Evolutionary conservation across 1,140 invertebrate genomes (phyloP).

Genomic region (Drosophila quadrilineata): DNA sequence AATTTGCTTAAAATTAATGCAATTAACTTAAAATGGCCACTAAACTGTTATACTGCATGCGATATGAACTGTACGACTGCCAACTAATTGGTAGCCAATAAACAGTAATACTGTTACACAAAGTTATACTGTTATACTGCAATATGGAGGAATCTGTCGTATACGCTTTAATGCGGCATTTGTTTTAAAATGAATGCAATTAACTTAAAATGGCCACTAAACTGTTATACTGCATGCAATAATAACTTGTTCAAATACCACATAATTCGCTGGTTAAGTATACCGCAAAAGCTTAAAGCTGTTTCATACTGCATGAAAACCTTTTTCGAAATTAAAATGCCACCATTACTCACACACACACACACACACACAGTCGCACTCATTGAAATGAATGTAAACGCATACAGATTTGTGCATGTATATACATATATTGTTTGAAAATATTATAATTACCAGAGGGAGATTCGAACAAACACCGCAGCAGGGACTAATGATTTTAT

Average conservation of each 20-base stretch:
- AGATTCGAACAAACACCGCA: conserved; percentile 10
- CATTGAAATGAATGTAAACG: background rate
- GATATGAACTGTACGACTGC: no score
- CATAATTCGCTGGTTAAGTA: background rate
- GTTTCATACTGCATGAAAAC: background rate
- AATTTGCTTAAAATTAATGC: no score
- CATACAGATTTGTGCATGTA: background rate
- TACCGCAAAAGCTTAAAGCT: background rate
- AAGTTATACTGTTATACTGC: no score
- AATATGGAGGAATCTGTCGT: no score
- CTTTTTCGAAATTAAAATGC: background rate
- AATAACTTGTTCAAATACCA: background rate
- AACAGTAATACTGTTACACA: no score
- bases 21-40: no score
- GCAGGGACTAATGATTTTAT: background rate
- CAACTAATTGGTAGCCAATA: no score
- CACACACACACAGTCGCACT: background rate
- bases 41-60: background rate
- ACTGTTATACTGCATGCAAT: background rate
- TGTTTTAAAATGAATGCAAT: no score
- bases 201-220: no score
- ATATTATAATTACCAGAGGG: conserved; percentile 28
- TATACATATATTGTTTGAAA: conserved; percentile 9
- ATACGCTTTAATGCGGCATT: no score
- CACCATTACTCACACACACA: background rate